Evolutionary conservation across 1,140 invertebrate species (phyloP), one percentile per base, ranked within the genome.

Genomic region (Pseudachorutes palmiensis): DNA sequence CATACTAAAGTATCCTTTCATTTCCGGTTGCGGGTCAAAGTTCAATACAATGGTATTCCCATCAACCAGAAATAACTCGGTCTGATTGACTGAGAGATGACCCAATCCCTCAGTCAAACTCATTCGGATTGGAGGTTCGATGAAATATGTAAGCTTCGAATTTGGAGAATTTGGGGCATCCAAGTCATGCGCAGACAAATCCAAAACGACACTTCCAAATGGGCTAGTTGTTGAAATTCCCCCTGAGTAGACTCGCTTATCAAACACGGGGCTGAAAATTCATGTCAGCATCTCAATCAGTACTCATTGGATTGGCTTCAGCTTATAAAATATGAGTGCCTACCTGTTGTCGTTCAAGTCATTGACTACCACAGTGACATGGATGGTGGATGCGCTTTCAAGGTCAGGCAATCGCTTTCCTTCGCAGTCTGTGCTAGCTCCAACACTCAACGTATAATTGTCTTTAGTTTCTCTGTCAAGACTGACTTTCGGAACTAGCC

Each of bases 1-100:
- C n/a, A n/a, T n/a, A n/a, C n/a, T n/a, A n/a, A n/a, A n/a, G n/a
- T n/a, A n/a, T n/a, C n/a, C 94, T 78, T 95, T 95, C 94, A 97
- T 96, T 62, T 90, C 89, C 74, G 90, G 89, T 76, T 96, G 93
- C 22, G 94, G 94, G 80, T 96, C 93, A 76, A 96, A 97, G 79
- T 96, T 96, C 0, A 97, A 81, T 59, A 85, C 86, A 2, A 98
- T 84, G 1, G 90, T 89, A 5, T 86, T 81, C 58, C 79, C 78
- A 68, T 94, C 87, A 0, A 97, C 84, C 0, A 91, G 76, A 79
- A 97, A 97, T 0, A 93, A 90, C 1, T 87, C 82, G 41, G 86
- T 82, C 57, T 86, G 83, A 62, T 93, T 82, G 72, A 88, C 86
- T 60, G 93, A n/a, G n/a, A n/a, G n/a, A n/a, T n/a, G n/a, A n/a